Base-by-base conservation (phyloP, 2,797 vertebrate species). In the Danionella dracula region DNA sequence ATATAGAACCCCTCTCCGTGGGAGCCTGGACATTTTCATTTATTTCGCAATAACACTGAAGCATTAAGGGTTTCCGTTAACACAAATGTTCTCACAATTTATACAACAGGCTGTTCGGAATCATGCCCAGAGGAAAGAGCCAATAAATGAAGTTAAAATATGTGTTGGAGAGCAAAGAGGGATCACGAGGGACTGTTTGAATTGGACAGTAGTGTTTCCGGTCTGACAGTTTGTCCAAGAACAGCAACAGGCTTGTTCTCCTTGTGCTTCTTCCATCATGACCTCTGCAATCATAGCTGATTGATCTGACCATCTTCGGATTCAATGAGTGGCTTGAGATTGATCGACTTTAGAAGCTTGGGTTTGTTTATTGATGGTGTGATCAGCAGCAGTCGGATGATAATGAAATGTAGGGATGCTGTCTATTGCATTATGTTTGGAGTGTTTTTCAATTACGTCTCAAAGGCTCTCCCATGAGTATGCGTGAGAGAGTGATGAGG, bases 141-240 rank as follows among this genome's bases (percentile, higher is more conserved):
- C 78, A 87, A 85, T 86, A 83, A 84, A 57, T 42, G 15, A 15
- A 82, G 64, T 44, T 67, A 84, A 82, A 73, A 76, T 79, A 57
- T 80, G 78, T 81, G 75, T 79, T 71, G 72, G 75, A 80, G 78
- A 79, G 77, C 76, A 76, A 38, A 81, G 77, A 83, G 60, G 81
- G 78, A 83, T 87, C 85, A 89, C 83, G 84, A 87, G 88, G 87
- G 88, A 80, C 82, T 86, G 82, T 90, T 91, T 89, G 85, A 85
- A 80, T 88, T 88, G 84, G 85, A 88, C 82, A 82, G 83, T 76
- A 66, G 68, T 78, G 84, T 88, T 88, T 90, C 88, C 85, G 82
- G 81, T 86, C 82, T 83, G 80, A 86, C 78, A 80, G 79, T 65
- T 61, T 66, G 71, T 80, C 86, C 85, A 87, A 83, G 83, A 81